phyloP scores from a whole-genome alignment of 1,140 invertebrate genomes.

The Ceratoteleas bidentatus region DNA sequence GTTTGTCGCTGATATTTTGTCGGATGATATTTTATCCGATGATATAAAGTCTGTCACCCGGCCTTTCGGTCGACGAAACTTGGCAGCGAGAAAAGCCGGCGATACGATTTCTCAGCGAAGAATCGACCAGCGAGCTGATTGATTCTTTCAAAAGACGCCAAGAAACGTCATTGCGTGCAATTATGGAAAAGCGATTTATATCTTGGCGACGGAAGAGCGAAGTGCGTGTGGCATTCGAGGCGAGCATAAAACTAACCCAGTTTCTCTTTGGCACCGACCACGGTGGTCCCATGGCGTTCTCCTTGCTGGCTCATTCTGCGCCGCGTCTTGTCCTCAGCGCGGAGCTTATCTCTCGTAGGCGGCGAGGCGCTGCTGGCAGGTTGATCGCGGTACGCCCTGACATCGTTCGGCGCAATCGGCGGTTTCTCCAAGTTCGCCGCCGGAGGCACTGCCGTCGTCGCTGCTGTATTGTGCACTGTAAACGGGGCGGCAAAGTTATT shows the following conservation, averaged over 20 bases:
- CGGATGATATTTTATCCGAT: no score
- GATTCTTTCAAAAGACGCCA: constrained; percentile 13
- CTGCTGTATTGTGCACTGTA: constrained; percentile 42
- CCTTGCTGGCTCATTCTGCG: constrained; percentile 76
- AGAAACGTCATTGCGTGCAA: constrained; percentile 37
- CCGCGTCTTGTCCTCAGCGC: constrained; percentile 86
- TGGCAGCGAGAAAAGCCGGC: no score
- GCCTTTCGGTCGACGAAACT: no score
- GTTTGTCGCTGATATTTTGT: no score
- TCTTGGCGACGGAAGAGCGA: constrained; percentile 34
- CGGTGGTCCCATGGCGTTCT: constrained; percentile 66
- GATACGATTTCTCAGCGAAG: no score
- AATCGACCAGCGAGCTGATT: background rate
- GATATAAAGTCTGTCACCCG: no score
- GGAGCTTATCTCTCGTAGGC: constrained; percentile 87
- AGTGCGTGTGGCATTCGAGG: constrained; percentile 43
- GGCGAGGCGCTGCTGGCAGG: constrained; percentile 87
- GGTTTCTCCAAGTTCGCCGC: constrained; percentile 70
- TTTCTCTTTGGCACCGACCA: constrained; percentile 71
- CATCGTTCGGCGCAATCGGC: constrained; percentile 71
- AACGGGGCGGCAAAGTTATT: constrained; percentile 6
- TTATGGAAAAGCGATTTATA: constrained; percentile 47
- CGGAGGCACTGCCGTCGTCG: constrained; percentile 46
- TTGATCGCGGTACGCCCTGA: constrained; percentile 82
- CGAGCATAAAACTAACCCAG: constrained; percentile 70